phyloP scores from a whole-genome alignment of 2,888 invertebrate species.

The Hirudinaria manillensis region DNA sequence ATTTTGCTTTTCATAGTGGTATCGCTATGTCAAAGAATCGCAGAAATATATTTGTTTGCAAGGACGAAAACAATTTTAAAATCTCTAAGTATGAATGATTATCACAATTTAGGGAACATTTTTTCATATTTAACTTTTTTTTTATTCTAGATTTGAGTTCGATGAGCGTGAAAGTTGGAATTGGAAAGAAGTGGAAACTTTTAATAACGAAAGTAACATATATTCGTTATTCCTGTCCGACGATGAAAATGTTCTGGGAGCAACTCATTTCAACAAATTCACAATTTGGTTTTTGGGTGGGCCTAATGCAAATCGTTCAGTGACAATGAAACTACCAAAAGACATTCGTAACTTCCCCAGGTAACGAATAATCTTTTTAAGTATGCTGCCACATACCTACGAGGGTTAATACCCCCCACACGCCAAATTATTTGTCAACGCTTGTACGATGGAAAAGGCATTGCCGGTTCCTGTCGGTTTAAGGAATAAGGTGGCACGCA shows the following conservation, averaged over 20 bases:
- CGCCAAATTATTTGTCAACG: too few species aligned
- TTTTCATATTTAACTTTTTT: neutral
- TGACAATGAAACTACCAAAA: slow-evolving; percentile 48
- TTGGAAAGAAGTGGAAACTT: neutral
- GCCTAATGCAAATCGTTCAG: slow-evolving; percentile 41
- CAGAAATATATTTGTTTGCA: slow-evolving; percentile 49
- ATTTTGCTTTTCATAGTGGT: slow-evolving; percentile 53
- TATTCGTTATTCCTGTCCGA: slow-evolving; percentile 69
- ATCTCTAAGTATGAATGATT: slow-evolving; percentile 2
- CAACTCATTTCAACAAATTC: slow-evolving; percentile 56
- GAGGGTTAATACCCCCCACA: too few species aligned
- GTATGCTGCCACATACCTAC: too few species aligned
- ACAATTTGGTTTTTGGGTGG: slow-evolving; percentile 54
- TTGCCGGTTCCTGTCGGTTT: too few species aligned
- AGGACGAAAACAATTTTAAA: slow-evolving; percentile 49
- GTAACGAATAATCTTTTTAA: slow-evolving; percentile 2
- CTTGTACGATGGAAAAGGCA: too few species aligned
- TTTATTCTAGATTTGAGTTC: neutral
- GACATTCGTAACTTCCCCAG: slow-evolving; percentile 88
- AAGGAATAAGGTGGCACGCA: too few species aligned
- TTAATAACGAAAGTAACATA: slow-evolving; percentile 46
- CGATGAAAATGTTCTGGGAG: slow-evolving; percentile 73
- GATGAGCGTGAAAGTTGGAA: neutral
- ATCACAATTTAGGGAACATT: neutral
- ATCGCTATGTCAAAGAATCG: slow-evolving; percentile 42